Evolutionary conservation across 2,113 vertebrate species (phyloP), one percentile per base, ranked within the genome.

Genomic region (Aegypius monachus): DNA sequence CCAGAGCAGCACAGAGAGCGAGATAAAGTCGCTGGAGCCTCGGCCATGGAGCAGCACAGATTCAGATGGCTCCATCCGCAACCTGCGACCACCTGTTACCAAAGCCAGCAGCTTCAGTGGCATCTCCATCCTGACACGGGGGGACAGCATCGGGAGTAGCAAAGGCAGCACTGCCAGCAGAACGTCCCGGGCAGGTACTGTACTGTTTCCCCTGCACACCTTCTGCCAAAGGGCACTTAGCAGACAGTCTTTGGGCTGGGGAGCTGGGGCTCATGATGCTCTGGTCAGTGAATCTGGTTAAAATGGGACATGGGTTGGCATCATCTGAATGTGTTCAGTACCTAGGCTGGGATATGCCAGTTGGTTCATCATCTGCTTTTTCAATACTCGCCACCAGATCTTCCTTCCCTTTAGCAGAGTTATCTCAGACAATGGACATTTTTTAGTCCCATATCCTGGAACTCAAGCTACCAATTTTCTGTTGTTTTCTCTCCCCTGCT

Each of bases 101-200:
- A 99, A 99, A 97, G 99, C 99, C 98, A 99, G 99, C 99, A 99
- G 99, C 98, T 99, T 99, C 98, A 99, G 99, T 7, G 99, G 99
- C 72, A 99, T 99, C 98, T 99, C 99, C 97, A 99, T 99, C 97
- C 99, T 99, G 9, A 99, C 99, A 5, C 98, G 99, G 10, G 99
- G 99, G 27, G 99, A 99, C 98, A 99, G 99, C 97, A 97, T 99
- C 13, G 99, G 99, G 45, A 99, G 98, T 79, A 98, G 97, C 98
- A 99, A 99, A 97, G 98, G 99, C 86, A 98, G 98, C 96, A 91
- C 98, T 63, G 98, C 98, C 97, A 98, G 98, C 98, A 98, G 99
- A 92, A 98, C 98, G 4, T 97, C 99, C 71, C 98, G 99, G 95
- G 98, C 99, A 98, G 99, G 99, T 99, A 97, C 13, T 1, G 55